Percentiles rank a stretch among this genome's conserved stretches.
phyloP scores from a whole-genome alignment of 2,797 vertebrate genomes.

The Galagoides demidoff region DNA sequence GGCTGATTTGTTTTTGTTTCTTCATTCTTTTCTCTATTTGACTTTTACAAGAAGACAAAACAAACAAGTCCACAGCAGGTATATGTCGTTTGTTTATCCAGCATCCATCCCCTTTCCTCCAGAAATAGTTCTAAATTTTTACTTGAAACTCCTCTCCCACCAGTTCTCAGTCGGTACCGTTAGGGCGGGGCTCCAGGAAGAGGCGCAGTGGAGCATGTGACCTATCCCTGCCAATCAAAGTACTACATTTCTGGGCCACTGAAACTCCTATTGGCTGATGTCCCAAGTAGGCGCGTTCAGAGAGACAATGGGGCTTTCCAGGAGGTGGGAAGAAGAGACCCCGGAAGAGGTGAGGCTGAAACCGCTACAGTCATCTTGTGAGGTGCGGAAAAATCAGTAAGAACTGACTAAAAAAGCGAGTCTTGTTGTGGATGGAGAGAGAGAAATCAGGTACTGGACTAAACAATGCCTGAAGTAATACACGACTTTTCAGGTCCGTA shows the following conservation, averaged over 20 bases:
- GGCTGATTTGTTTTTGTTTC: too few species aligned
- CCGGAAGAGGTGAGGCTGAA: not conserved
- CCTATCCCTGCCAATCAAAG: not conserved
- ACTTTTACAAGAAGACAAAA: not conserved
- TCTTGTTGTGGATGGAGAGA: not conserved
- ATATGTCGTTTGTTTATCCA: not conserved
- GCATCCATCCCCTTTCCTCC: not conserved
- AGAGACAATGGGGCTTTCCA: not conserved
- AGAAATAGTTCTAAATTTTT: not conserved
- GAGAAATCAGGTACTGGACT: not conserved
- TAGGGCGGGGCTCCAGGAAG: not conserved
- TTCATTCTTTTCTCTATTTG: not conserved
- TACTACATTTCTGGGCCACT: not conserved
- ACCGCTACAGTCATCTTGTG: not conserved
- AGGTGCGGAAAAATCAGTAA: not conserved
- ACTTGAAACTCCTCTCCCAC: not conserved
- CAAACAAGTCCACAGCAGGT: not conserved
- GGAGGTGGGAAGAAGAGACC: not conserved
- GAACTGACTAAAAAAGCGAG: not conserved
- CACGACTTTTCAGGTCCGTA: not conserved
- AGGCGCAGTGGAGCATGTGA: not conserved
- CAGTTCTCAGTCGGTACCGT: not conserved
- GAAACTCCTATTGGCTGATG: not conserved
- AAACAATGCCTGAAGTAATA: not conserved
- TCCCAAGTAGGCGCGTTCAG: not conserved